phyloP scores from a whole-genome alignment of 2,888 invertebrate species.

The Drosophila stalkeri region DNA sequence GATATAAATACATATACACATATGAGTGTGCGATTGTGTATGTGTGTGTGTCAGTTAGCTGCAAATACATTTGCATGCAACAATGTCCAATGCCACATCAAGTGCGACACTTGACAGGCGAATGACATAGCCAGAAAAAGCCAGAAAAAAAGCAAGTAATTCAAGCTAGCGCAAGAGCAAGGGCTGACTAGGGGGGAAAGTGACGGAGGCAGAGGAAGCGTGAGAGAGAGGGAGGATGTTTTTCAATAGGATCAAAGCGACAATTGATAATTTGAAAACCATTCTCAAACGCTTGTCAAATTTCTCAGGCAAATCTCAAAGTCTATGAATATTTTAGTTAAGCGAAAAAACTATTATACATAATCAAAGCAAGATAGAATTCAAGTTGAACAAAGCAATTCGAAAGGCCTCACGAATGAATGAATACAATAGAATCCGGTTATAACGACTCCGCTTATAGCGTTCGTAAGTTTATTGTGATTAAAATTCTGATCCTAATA shows the following conservation, averaged over 20 bases:
- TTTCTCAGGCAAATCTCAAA: neutral
- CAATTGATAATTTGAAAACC: neutral
- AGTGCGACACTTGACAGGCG: slow-evolving; percentile 48
- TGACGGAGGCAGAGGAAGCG: neutral
- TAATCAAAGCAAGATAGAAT: neutral
- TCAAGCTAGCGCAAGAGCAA: neutral
- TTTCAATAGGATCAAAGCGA: neutral
- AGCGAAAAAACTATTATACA: neutral
- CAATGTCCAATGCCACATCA: slow-evolving; percentile 47
- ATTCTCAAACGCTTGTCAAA: slow-evolving; percentile 4
- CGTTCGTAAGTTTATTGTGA: no score
- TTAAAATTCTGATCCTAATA: no score
- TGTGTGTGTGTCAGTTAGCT: neutral
- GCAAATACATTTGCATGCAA: slow-evolving; percentile 22
- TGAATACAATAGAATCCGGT: no score
- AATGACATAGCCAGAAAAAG: slow-evolving; percentile 42
- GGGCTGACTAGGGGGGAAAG: neutral
- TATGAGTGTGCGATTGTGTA: neutral
- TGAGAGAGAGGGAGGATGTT: neutral
- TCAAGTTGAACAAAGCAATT: neutral
- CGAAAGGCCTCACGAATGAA: neutral
- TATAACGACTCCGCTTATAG: no score
- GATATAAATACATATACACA: neutral
- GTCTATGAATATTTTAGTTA: neutral
- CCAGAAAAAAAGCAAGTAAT: neutral